phyloP scores from a whole-genome alignment of 2,113 vertebrate species.

The Callithrix jacchus region DNA sequence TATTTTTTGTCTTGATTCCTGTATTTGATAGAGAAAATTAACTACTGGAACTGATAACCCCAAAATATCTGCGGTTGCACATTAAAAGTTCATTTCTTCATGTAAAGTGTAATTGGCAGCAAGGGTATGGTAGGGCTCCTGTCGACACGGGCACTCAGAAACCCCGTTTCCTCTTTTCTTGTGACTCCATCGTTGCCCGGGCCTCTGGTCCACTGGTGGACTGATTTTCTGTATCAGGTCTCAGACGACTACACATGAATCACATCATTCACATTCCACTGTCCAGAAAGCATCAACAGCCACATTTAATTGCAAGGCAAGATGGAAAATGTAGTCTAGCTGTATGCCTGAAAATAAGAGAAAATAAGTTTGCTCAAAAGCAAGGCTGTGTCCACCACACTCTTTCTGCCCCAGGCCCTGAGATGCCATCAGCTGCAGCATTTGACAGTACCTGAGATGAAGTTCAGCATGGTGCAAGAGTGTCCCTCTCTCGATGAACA shows the following conservation, averaged over 20 bases:
- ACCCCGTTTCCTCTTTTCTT: not conserved
- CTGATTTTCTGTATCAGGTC: not conserved
- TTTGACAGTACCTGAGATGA: not conserved
- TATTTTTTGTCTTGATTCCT: not conserved
- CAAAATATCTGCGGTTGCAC: not conserved
- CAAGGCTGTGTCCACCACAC: not conserved
- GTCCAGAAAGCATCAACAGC: not conserved
- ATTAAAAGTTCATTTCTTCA: not conserved
- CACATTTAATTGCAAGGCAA: not conserved
- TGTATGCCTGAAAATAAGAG: not conserved
- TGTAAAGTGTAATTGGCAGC: not conserved
- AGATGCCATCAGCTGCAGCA: not conserved
- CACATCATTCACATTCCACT: not conserved
- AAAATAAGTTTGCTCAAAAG: not conserved
- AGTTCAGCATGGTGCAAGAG: not conserved
- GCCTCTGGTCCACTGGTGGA: not conserved
- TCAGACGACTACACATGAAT: not conserved
- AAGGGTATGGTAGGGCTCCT: not conserved
- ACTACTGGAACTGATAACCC: not conserved
- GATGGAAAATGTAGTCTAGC: not conserved
- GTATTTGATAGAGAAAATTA: not conserved
- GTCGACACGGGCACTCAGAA: not conserved
- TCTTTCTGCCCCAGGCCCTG: not conserved
- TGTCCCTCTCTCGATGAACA: not conserved
- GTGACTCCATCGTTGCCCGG: not conserved